These are phyloP conservation scores for Scaptomyza cyrtandrae DNA, from an alignment of 2,888 invertebrate genomes.

Conservation along the genomic window DNA sequence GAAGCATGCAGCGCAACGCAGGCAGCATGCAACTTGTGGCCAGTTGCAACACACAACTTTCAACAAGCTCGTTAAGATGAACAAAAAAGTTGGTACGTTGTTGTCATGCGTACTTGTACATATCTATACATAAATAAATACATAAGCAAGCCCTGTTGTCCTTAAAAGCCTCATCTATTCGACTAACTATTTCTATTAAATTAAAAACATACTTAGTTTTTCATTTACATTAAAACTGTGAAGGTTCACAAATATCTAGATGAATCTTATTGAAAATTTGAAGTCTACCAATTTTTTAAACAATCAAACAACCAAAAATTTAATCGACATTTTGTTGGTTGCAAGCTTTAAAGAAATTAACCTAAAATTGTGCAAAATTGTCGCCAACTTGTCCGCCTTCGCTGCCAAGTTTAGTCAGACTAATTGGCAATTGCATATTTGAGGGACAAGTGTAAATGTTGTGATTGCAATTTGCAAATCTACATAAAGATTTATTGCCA, in stretches of 20 bases:
- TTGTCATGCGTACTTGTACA: conserved; percentile 8
- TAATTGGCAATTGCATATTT: conserved; percentile 46
- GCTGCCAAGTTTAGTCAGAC: conserved; percentile 24
- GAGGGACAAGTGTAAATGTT: conserved; percentile 75
- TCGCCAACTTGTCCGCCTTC: conserved; percentile 49
- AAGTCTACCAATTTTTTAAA: no score
- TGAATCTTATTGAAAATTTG: no score
- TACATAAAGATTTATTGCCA: conserved; percentile 74
- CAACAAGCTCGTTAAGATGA: conserved; percentile 66
- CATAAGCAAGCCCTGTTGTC: conserved; percentile 3
- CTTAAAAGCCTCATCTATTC: no score
- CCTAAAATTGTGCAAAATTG: conserved; percentile 10
- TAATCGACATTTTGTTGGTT: background rate
- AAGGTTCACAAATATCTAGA: no score
- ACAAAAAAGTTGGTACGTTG: conserved; percentile 4
- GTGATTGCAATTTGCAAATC: conserved; percentile 73
- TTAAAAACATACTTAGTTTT: no score
- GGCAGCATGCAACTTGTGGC: conserved; percentile 32
- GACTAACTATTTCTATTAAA: no score
- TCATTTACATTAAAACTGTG: no score
- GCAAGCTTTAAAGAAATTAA: background rate
- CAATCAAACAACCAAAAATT: background rate
- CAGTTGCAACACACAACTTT: conserved; percentile 39
- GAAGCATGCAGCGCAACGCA: conserved; percentile 42
- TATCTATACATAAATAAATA: conserved; percentile 11